Conservation (phyloP, 2,797 vertebrate genomes). For the Cyclura pinguis region DNA sequence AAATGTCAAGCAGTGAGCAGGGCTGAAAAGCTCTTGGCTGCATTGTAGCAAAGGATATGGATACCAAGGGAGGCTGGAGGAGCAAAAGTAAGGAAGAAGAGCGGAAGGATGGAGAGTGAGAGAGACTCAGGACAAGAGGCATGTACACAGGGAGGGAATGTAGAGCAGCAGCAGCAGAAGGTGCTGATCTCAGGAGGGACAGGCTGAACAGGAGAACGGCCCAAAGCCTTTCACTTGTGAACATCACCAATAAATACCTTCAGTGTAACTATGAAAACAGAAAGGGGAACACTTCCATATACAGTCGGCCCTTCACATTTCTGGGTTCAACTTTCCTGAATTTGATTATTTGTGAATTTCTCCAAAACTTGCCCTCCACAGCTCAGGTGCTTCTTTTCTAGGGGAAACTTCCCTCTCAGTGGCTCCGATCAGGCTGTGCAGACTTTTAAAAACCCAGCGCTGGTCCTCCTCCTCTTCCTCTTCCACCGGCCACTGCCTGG, state of each 20-base stretch:
- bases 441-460: too few relatives aligned
- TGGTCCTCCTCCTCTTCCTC: too few relatives aligned
- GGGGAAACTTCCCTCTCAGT: too few relatives aligned
- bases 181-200: too few relatives aligned
- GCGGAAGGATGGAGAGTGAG: neutral
- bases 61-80: slow-evolving; percentile 10
- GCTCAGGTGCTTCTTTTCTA: too few relatives aligned
- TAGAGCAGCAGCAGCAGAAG: neutral
- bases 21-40: slow-evolving; percentile 25
- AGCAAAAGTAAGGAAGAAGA: neutral
- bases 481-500: too few relatives aligned
- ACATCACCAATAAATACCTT: neutral
- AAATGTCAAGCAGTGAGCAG: slow-evolving; percentile 31
- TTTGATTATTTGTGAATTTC: too few relatives aligned
- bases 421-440: too few relatives aligned
- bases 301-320: too few relatives aligned
- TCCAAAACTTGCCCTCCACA: too few relatives aligned
- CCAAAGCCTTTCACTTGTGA: neutral
- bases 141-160: neutral
- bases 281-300: neutral
- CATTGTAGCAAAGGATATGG: neutral
- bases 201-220: neutral
- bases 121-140: neutral
- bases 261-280: neutral
- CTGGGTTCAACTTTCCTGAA: too few relatives aligned